phyloP scores from a whole-genome alignment of 2,113 vertebrate genomes.

The Pygoscelis antarcticus region DNA sequence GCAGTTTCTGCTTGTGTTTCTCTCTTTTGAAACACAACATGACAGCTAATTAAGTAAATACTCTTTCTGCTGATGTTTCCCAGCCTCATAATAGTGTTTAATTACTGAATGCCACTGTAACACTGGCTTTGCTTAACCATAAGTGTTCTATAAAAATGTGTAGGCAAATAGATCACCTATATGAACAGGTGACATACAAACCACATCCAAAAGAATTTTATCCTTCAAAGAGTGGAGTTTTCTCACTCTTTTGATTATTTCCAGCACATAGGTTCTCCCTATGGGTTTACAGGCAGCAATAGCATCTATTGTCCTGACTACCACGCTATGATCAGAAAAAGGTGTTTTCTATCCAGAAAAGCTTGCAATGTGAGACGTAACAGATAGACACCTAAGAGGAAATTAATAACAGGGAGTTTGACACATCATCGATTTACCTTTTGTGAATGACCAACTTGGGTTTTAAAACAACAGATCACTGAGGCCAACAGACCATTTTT shows the following conservation, averaged over 20 bases:
- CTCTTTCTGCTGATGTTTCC: not conserved
- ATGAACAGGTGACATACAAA: not conserved
- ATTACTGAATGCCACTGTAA: not conserved
- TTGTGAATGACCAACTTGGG: not conserved
- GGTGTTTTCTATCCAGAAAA: not conserved
- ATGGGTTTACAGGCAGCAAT: not conserved
- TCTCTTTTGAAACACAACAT: not conserved
- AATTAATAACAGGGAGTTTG: not conserved
- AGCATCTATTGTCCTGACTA: not conserved
- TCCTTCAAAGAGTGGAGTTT: not conserved
- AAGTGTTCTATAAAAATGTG: not conserved
- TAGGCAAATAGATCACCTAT: not conserved
- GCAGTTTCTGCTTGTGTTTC: not conserved
- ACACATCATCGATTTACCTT: not conserved
- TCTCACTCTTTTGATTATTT: not conserved
- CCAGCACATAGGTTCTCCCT: not conserved
- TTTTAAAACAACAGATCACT: not conserved
- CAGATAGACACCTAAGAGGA: not conserved
- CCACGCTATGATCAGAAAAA: not conserved
- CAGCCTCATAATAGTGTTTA: constrained; percentile 1
- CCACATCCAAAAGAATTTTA: not conserved
- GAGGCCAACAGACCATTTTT: not conserved
- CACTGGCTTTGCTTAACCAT: not conserved
- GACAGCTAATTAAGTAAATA: not conserved
- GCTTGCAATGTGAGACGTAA: not conserved